Evolutionary conservation across 2,888 invertebrate species (phyloP).

Genomic region (Scaptodrosophila latifasciaeformis): DNA sequence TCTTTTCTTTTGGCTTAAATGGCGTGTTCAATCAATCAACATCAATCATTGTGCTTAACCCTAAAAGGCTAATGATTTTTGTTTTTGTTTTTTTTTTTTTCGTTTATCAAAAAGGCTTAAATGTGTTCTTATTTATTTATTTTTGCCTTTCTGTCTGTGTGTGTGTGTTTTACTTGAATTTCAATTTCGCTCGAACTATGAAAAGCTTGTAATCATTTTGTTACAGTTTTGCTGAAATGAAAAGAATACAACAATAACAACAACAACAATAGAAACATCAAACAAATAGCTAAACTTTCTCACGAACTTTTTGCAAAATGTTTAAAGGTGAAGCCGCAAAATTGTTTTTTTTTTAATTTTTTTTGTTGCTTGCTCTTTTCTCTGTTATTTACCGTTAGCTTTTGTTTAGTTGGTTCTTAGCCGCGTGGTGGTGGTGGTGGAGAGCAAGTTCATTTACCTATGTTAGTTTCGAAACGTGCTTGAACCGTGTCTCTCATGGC

Average conservation of each 20-base stretch:
- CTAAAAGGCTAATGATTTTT: not conserved
- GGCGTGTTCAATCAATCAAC: constrained; percentile 35
- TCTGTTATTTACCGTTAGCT: constrained; percentile 44
- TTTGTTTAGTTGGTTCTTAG: constrained; percentile 37
- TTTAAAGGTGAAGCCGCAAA: constrained; percentile 51
- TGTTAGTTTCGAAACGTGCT: constrained; percentile 6
- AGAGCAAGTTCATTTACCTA: constrained; percentile 58
- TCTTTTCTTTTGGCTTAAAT: too few species aligned
- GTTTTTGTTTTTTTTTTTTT: constrained; percentile 15
- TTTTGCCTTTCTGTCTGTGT: constrained; percentile 38
- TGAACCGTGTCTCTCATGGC: constrained; percentile 46
- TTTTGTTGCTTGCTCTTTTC: not conserved
- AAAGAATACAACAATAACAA: too few species aligned
- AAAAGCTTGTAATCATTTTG: constrained; percentile 51
- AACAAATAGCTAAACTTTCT: constrained; percentile 34
- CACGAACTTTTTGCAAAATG: constrained; percentile 52
- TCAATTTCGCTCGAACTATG: constrained; percentile 44
- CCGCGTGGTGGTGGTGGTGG: not conserved
- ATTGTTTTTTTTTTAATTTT: constrained; percentile 20
- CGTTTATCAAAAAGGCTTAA: constrained; percentile 16
- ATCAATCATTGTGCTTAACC: constrained; percentile 11
- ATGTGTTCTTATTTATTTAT: not conserved
- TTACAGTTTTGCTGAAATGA: constrained; percentile 48
- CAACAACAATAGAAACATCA: too few species aligned
- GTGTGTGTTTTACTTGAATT: constrained; percentile 11